phyloP scores from a whole-genome alignment of 2,113 vertebrate genomes.

The Triplophysa siluroides region DNA sequence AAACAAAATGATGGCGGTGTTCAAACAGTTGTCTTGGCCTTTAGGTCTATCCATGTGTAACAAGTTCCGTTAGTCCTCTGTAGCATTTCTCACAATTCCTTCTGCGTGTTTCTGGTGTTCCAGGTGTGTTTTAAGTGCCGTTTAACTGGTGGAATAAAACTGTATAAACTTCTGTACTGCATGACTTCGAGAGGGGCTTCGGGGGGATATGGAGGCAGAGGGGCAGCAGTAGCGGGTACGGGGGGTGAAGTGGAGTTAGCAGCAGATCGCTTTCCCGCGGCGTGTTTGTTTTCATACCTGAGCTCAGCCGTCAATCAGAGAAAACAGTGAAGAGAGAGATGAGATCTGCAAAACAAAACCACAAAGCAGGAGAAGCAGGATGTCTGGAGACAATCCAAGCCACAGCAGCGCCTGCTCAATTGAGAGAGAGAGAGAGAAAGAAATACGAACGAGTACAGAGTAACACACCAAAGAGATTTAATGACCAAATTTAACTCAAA shows the following conservation, averaged over 20 bases:
- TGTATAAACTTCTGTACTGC: background rate
- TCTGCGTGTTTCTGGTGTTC: background rate
- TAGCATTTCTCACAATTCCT: background rate
- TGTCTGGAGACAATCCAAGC: conserved; percentile 85
- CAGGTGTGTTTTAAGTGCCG: background rate
- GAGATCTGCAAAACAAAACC: conserved; percentile 84
- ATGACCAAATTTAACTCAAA: background rate
- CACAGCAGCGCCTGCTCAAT: conserved; percentile 80
- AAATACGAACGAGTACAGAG: conserved; percentile 50
- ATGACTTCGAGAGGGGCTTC: background rate
- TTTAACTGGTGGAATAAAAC: background rate
- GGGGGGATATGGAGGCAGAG: background rate
- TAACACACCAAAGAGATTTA: conserved; percentile 38
- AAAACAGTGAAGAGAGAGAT: conserved; percentile 75
- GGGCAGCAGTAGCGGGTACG: conserved; percentile 46
- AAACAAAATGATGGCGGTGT: conserved; percentile 67
- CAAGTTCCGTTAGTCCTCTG: conserved; percentile 38
- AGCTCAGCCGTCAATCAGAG: conserved; percentile 87
- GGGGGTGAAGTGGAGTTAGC: conserved; percentile 63
- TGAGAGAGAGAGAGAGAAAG: conserved; percentile 60
- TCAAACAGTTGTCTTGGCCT: conserved; percentile 55
- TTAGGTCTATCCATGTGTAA: conserved; percentile 30
- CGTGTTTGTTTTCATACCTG: conserved; percentile 86
- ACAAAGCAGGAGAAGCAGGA: conserved; percentile 77
- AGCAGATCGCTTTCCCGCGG: conserved; percentile 78